phyloP scores from a whole-genome alignment of 2,888 invertebrate genomes.

The Mallateleia sp. region DNA sequence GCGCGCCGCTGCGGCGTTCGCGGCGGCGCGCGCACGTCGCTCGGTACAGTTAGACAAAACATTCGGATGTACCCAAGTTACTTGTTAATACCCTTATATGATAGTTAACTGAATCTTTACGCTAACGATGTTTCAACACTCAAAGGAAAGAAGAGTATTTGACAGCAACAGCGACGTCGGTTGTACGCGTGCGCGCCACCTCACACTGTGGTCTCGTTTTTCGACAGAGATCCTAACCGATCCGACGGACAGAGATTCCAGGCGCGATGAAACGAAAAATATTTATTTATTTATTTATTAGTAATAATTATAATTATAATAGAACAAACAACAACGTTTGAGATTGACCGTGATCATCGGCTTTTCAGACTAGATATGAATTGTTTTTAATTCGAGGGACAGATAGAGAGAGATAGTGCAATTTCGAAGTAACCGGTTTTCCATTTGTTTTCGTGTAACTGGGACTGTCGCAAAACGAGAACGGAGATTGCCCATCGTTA shows the following conservation, averaged over 20 bases:
- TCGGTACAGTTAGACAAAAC: slow-evolving; percentile 68
- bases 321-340: too few species aligned
- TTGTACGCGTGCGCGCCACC: background rate
- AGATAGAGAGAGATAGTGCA: slow-evolving; percentile 24
- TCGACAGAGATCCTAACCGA: slow-evolving; percentile 56
- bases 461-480: slow-evolving; percentile 64
- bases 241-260: slow-evolving; percentile 52
- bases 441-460: background rate
- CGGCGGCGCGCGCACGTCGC: too few species aligned
- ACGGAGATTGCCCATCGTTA: slow-evolving; percentile 21
- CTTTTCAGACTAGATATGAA: slow-evolving; percentile 66
- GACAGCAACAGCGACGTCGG: slow-evolving; percentile 9
- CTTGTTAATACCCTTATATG: slow-evolving; percentile 83
- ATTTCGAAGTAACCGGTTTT: slow-evolving; percentile 9
- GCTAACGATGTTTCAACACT: slow-evolving; percentile 73
- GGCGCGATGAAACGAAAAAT: slow-evolving; percentile 7
- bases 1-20: too few species aligned
- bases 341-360: slow-evolving; percentile 56
- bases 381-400: slow-evolving; percentile 18
- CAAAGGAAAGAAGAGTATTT: slow-evolving; percentile 52
- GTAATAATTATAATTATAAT: too few species aligned
- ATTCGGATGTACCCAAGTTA: slow-evolving; percentile 80
- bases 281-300: too few species aligned
- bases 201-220: slow-evolving; percentile 51
- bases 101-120: slow-evolving; percentile 78